Evolutionary conservation across 1,140 invertebrate genomes (phyloP), one percentile per base, ranked within the genome.

Genomic region (Drosophila pseudoananassae): DNA sequence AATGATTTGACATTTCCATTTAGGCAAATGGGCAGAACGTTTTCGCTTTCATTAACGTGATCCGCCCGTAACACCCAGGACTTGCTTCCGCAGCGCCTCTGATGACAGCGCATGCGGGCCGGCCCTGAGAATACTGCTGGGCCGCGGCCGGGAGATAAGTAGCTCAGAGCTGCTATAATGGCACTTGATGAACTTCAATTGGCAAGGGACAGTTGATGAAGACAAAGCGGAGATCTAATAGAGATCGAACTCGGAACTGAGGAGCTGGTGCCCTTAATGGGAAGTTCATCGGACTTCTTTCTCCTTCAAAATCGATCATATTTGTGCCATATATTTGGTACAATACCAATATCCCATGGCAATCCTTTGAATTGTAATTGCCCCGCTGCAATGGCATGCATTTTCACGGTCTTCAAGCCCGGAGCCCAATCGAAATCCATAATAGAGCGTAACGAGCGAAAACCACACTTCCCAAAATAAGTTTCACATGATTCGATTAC

Each of bases 1-100:
- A 87, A 87, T 88, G 83, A 72, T 78, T 78, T 87, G 82, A 88
- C 83, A 87, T 71, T 76, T 80, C 57, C 83, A 87, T 87, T 87
- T 88, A 43, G 58, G 53, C 60, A 70, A 85, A 87, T 81, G 78
- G 43, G 72, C 63, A 63, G 47, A 54, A 69, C 45, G 43, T 70
- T 76, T 76, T 78, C 64, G 56, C 71, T 54, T 52, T 52, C 65
- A 60, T 56, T 64, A 47, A 45, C 61, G 43, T 46, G 66, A 29
- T 53, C 71, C 55, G 38, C 25, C 54, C 50, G 17, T 20, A 46
- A 46, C 17, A 46, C 54, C 49, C 59, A 69, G 73, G 63, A 76
- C 59, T 75, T 46, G 50, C 52, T 64, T 56, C 46, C 49, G 47
- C 58, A 55, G 59, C 25, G 58, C 58, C 51, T 33, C 55, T 46